These are phyloP conservation scores for Lutraria lutraria DNA, from an alignment of 2,888 invertebrate genomes.

Conservation along the genomic window DNA sequence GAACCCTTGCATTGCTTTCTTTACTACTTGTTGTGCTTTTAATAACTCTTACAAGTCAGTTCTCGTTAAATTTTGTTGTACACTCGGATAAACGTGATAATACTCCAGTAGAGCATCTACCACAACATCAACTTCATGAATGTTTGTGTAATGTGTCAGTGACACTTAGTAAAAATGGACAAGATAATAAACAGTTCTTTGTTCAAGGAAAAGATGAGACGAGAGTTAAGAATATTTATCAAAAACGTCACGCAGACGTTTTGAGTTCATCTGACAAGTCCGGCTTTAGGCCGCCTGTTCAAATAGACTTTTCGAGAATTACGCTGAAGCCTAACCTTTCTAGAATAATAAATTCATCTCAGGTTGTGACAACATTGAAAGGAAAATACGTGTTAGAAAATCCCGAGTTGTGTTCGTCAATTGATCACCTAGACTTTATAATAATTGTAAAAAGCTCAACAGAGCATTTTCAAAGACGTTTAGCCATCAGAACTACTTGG, in stretches of 20 bases:
- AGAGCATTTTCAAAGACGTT: no score
- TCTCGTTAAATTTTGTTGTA: background rate
- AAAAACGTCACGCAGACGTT: background rate
- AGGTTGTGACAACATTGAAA: background rate
- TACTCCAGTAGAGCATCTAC: background rate
- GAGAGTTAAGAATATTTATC: background rate
- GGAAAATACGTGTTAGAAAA: slow-evolving; percentile 1
- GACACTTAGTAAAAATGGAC: no score
- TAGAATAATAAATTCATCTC: background rate
- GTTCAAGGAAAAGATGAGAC: no score
- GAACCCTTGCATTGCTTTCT: background rate
- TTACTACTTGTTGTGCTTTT: background rate
- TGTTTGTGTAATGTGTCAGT: no score
- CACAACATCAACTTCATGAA: background rate
- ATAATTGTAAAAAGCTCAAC: slow-evolving; percentile 8
- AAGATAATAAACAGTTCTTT: no score
- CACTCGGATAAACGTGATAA: background rate
- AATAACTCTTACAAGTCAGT: background rate
- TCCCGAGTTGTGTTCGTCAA: slow-evolving; percentile 13
- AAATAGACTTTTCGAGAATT: background rate
- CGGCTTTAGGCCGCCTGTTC: background rate
- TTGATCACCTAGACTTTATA: no score
- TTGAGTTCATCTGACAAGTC: no score
- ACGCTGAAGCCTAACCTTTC: slow-evolving; percentile 21
- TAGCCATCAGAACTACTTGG: no score